Evolutionary conservation across 2,797 vertebrate genomes (phyloP).

Genomic region (Epinephelus coioides): DNA sequence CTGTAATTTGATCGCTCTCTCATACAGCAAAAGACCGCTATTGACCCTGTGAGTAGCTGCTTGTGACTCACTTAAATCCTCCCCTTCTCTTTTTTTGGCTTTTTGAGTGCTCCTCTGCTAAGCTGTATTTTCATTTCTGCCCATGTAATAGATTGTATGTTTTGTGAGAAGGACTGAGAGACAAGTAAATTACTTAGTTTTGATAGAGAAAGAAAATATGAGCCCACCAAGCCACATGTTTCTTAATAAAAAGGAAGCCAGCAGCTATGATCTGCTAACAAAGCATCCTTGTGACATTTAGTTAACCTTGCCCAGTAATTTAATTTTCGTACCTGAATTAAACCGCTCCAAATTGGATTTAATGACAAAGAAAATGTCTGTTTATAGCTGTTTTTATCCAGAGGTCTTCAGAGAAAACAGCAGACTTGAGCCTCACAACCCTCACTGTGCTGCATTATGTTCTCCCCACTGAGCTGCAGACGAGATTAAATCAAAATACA

Average conservation of each 20-base stretch:
- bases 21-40: slow-evolving; percentile 20
- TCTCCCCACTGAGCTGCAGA: slow-evolving; percentile 33
- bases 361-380: slow-evolving; percentile 19
- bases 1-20: slow-evolving; percentile 59
- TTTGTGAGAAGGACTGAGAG: not conserved
- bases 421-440: not conserved
- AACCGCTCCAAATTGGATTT: not conserved
- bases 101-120: not conserved
- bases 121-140: not conserved
- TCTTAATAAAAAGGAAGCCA: not conserved
- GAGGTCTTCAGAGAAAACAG: not conserved
- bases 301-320: not conserved
- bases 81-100: slow-evolving; percentile 3
- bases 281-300: not conserved
- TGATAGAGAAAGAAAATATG: not conserved
- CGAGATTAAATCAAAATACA: slow-evolving; percentile 50
- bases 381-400: not conserved
- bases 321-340: not conserved
- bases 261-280: not conserved
- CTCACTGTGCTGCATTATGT: not conserved
- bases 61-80: not conserved
- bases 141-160: not conserved
- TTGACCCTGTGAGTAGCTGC: slow-evolving; percentile 30
- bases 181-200: not conserved
- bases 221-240: not conserved